A percentile compares a stretch with the other conserved stretches of the same genome.
These are phyloP conservation scores for Sylvilagus bachmani DNA, from an alignment of 2,113 vertebrate species.

Conservation along the genomic window DNA sequence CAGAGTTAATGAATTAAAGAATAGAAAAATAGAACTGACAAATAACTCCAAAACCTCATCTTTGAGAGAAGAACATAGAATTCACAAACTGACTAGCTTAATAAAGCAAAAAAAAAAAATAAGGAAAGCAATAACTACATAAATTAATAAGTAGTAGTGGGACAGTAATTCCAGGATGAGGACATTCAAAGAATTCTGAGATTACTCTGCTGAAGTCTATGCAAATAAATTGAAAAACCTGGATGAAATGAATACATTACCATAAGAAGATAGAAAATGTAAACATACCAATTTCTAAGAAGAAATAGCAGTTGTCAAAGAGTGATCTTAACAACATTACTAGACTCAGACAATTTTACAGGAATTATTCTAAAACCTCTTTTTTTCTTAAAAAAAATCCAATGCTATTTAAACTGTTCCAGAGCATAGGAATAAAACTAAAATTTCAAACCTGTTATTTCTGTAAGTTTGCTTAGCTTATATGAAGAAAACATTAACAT, in stretches of 20 bases:
- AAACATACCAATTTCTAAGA: slow-evolving; percentile 64
- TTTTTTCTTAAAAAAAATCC: not conserved
- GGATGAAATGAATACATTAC: slow-evolving; percentile 74
- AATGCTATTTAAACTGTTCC: not conserved
- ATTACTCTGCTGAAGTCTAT: slow-evolving; percentile 44
- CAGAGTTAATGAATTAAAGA: not conserved
- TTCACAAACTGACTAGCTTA: slow-evolving; percentile 26
- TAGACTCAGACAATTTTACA: slow-evolving; percentile 45
- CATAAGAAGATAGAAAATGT: slow-evolving; percentile 47
- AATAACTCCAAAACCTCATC: slow-evolving; percentile 11
- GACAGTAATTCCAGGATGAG: slow-evolving; percentile 28
- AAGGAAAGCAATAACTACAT: not conserved
- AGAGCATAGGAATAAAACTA: slow-evolving; percentile 8
- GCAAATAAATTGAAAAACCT: slow-evolving; percentile 62
- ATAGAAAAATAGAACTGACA: slow-evolving; percentile 34
- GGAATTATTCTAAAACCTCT: slow-evolving; percentile 31
- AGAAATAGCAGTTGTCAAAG: slow-evolving; percentile 60
- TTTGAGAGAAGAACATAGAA: not conserved
- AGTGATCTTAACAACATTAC: slow-evolving; percentile 32
- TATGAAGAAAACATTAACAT: slow-evolving; percentile 16
- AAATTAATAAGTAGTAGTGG: slow-evolving; percentile 56
- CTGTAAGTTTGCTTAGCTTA: not conserved
- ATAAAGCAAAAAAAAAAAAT: slow-evolving; percentile 47
- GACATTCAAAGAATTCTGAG: slow-evolving; percentile 55
- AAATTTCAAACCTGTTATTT: not conserved